Evolutionary conservation across 2,113 vertebrate species (phyloP).

Genomic region (Myxocyprinus asiaticus): DNA sequence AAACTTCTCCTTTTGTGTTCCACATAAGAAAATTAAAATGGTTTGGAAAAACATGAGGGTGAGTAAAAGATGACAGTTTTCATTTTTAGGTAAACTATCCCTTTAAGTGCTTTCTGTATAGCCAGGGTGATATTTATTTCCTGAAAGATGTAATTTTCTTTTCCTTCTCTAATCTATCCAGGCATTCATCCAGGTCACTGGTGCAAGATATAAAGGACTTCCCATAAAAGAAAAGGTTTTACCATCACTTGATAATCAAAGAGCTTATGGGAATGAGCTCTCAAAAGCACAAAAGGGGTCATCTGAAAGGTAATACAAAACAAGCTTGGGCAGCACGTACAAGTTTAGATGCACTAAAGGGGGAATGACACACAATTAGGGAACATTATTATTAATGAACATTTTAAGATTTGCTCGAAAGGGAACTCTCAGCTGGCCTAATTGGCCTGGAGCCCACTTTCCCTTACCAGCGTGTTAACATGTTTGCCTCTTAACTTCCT

Average conservation of each 20-base stretch:
- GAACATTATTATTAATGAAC: slow-evolving; percentile 7
- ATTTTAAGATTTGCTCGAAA: slow-evolving; percentile 5
- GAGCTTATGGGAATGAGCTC: not conserved
- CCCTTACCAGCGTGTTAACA: slow-evolving; percentile 38
- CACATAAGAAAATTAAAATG: too few relatives aligned
- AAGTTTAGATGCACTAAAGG: not conserved
- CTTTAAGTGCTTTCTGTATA: not conserved
- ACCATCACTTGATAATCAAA: not conserved
- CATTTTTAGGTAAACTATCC: too few relatives aligned
- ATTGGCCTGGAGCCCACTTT: slow-evolving; percentile 50
- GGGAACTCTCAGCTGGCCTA: slow-evolving; percentile 42
- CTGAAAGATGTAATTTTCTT: not conserved
- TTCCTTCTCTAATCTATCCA: not conserved
- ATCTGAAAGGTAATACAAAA: slow-evolving; percentile 1
- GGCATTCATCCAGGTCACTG: not conserved
- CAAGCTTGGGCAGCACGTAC: slow-evolving; percentile 3
- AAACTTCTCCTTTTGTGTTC: too few relatives aligned
- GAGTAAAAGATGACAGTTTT: too few relatives aligned
- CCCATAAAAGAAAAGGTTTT: not conserved
- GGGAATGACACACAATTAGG: not conserved
- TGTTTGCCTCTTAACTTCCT: slow-evolving; percentile 40
- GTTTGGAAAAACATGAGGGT: not conserved
- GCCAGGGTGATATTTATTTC: not conserved
- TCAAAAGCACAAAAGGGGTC: not conserved
- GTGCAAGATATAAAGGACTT: not conserved